phyloP scores from a whole-genome alignment of 2,797 vertebrate species.

The Hipposideros larvatus region DNA sequence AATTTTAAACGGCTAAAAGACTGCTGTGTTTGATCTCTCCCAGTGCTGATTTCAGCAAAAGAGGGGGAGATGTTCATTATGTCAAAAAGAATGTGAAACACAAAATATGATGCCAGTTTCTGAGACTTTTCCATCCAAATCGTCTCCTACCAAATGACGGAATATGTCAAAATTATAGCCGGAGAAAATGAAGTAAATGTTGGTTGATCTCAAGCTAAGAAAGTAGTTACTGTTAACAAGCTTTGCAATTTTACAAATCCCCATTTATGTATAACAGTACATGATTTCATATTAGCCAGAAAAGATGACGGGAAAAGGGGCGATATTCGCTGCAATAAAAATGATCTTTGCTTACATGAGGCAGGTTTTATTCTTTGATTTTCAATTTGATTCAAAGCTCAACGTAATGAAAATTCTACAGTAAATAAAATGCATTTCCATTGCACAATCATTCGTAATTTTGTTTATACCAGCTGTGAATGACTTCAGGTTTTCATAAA shows the following conservation, averaged over 20 bases:
- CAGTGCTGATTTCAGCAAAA: conserved; percentile 84
- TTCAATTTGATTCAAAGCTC: neutral
- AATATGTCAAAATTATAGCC: conserved; percentile 63
- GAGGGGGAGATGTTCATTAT: conserved; percentile 77
- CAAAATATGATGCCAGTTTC: conserved; percentile 77
- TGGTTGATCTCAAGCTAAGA: conserved; percentile 62
- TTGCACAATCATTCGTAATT: neutral
- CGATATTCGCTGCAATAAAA: conserved; percentile 57
- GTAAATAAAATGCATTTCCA: neutral
- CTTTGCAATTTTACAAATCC: conserved; percentile 33
- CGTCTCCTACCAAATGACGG: conserved; percentile 66
- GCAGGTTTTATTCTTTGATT: conserved; percentile 62
- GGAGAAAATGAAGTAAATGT: conserved; percentile 10
- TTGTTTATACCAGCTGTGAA: conserved; percentile 1
- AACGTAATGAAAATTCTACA: conserved; percentile 40
- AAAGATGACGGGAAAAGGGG: conserved; percentile 56
- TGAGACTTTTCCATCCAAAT: conserved; percentile 72
- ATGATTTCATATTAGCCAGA: conserved; percentile 67
- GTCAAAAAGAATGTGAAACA: conserved; percentile 82
- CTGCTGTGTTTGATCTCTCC: conserved; percentile 74
- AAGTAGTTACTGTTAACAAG: conserved; percentile 63
- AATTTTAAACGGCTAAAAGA: conserved; percentile 82
- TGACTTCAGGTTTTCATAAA: conserved; percentile 56
- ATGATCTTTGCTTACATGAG: conserved; percentile 27
- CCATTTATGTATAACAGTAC: conserved; percentile 29